These are phyloP conservation scores for Ormia ochracea DNA, from an alignment of 2,888 invertebrate genomes.

Conservation along the genomic window DNA sequence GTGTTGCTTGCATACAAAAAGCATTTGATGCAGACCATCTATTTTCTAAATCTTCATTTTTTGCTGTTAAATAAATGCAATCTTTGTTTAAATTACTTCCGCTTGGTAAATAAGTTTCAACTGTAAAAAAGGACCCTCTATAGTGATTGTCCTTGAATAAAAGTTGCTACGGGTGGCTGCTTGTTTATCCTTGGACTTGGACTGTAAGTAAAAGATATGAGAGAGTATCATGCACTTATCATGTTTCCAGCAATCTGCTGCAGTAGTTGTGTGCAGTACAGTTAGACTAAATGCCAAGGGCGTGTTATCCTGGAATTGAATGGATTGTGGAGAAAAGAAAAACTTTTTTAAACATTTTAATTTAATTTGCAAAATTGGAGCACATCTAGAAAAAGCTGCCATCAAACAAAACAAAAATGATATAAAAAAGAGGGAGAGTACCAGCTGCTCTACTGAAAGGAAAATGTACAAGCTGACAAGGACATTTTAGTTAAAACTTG, in stretches of 20 bases:
- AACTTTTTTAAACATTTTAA: conserved; percentile 59
- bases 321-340: conserved; percentile 27
- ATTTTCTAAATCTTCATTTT: neutral
- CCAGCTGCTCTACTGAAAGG: neutral
- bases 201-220: conserved; percentile 26
- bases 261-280: conserved; percentile 29
- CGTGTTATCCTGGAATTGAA: conserved; percentile 55
- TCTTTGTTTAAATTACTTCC: conserved; percentile 61
- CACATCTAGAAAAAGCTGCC: neutral
- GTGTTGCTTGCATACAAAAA: conserved; percentile 10
- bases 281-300: conserved; percentile 62
- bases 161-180: conserved; percentile 21
- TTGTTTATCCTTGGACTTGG: conserved; percentile 59
- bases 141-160: conserved; percentile 41
- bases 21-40: conserved; percentile 24
- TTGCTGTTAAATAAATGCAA: conserved; percentile 52
- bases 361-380: conserved; percentile 55
- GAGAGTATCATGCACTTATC: conserved; percentile 52
- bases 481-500: conserved; percentile 31
- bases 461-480: conserved; percentile 44
- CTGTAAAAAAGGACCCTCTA: conserved; percentile 34
- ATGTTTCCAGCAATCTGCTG: conserved; percentile 50
- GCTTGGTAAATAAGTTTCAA: conserved; percentile 53
- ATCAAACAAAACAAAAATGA: too few species aligned
- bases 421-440: conserved; percentile 30